phyloP scores from a whole-genome alignment of 1,140 invertebrate species.

The Phthorimaea operculella region DNA sequence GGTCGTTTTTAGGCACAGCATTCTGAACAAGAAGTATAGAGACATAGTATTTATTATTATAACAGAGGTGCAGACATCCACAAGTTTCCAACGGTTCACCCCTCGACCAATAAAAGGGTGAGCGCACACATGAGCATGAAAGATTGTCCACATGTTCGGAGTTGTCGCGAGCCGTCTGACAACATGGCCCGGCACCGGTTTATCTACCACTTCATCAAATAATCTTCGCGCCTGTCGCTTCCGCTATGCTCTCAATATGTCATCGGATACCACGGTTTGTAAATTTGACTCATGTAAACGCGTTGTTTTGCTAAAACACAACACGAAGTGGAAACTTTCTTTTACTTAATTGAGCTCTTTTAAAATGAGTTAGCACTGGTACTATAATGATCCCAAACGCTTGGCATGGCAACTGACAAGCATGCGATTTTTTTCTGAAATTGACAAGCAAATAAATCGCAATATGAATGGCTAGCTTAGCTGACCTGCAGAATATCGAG shows the following conservation, averaged over 20 bases:
- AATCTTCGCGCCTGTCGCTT: conserved; percentile 56
- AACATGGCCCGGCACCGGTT: conserved; percentile 23
- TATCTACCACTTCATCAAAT: conserved; percentile 54
- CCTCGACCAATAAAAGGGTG: conserved; percentile 57
- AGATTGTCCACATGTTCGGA: conserved; percentile 68
- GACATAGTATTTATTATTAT: neutral
- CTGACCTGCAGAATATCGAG: conserved; percentile 32
- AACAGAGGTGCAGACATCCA: neutral
- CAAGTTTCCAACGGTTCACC: conserved; percentile 16
- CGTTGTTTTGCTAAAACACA: too few species aligned
- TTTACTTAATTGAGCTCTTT: neutral
- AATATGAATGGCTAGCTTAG: conserved; percentile 40
- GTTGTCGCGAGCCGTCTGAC: conserved; percentile 20
- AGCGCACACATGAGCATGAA: conserved; percentile 68
- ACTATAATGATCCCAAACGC: too few species aligned
- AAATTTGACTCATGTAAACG: neutral
- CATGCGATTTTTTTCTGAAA: conserved; percentile 43
- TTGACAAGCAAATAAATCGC: conserved; percentile 65
- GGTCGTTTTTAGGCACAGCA: too few species aligned
- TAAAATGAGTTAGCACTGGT: neutral
- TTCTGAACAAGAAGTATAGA: neutral
- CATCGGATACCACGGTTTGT: conserved; percentile 21
- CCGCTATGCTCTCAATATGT: conserved; percentile 48
- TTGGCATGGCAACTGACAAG: too few species aligned
- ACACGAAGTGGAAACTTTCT: too few species aligned